Percentiles rank a stretch among this genome's conserved stretches.
phyloP scores from a whole-genome alignment of 1,140 invertebrate species.

The Bombus huntii region DNA sequence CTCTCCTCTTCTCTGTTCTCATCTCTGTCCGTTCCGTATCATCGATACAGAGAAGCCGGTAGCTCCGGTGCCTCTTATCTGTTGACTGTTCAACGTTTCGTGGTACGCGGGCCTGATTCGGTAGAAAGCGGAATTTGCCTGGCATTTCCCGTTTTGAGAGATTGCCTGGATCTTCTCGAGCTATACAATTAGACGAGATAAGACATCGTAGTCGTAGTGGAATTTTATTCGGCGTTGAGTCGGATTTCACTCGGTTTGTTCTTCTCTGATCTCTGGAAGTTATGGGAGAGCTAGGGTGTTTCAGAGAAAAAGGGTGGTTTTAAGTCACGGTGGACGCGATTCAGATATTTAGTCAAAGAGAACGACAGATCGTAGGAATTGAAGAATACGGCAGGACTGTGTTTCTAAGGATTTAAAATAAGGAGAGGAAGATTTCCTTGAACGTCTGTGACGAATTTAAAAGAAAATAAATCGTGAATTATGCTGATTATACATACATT shows the following conservation, averaged over 20 bases:
- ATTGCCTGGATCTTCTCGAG: slow-evolving; percentile 21
- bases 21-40: slow-evolving; percentile 27
- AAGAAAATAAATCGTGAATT: background rate
- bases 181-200: slow-evolving; percentile 54
- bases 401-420: background rate
- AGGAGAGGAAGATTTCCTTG: too few species aligned
- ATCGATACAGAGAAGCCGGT: slow-evolving; percentile 55
- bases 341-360: background rate
- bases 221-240: background rate
- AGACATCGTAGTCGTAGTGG: slow-evolving; percentile 4
- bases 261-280: background rate
- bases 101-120: slow-evolving; percentile 49
- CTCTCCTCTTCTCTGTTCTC: background rate
- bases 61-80: slow-evolving; percentile 24
- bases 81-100: slow-evolving; percentile 46
- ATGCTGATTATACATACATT: background rate
- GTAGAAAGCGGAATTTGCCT: slow-evolving; percentile 54
- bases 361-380: background rate
- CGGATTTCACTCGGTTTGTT: background rate
- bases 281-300: background rate
- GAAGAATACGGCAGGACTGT: background rate
- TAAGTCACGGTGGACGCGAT: background rate
- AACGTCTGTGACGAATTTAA: too few species aligned
- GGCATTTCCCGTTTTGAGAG: slow-evolving; percentile 56
- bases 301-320: background rate